Conservation (phyloP, 1,140 invertebrate species). For the Ceratina australensis region DNA sequence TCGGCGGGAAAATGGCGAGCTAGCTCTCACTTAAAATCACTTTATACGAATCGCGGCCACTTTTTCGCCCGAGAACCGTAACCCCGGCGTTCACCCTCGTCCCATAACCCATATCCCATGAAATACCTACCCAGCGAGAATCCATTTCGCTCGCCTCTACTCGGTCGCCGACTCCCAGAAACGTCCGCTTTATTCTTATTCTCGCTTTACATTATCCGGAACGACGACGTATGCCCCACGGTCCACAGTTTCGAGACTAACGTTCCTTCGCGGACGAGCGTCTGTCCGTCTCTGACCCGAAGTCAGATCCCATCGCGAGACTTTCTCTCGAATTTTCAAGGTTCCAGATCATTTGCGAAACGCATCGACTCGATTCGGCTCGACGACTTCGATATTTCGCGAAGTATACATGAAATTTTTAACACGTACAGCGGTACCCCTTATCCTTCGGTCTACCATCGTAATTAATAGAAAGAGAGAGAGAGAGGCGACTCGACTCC, state of each 20-base stretch:
- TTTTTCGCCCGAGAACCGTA: slow-evolving; percentile 52
- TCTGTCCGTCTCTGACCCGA: too few relatives aligned
- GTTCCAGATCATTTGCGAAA: too few relatives aligned
- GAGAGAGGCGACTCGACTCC: background rate
- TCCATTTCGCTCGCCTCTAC: slow-evolving; percentile 52
- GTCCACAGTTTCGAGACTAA: slow-evolving; percentile 48
- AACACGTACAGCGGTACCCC: too few relatives aligned
- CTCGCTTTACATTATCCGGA: slow-evolving; percentile 58
- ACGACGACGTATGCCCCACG: slow-evolving; percentile 52
- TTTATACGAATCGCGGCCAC: slow-evolving; percentile 68
- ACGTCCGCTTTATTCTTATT: slow-evolving; percentile 65
- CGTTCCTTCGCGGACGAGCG: slow-evolving; percentile 33
- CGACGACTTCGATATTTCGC: too few relatives aligned
- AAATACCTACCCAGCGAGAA: slow-evolving; percentile 57
- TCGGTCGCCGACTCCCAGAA: slow-evolving; percentile 60
- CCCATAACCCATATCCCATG: slow-evolving; percentile 58
- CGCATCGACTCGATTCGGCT: too few relatives aligned
- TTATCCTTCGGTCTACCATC: too few relatives aligned
- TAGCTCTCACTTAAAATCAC: slow-evolving; percentile 71
- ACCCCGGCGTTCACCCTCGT: background rate
- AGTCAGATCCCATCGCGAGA: too few relatives aligned
- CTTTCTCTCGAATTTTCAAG: too few relatives aligned
- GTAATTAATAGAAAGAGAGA: background rate
- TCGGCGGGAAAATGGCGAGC: slow-evolving; percentile 44
- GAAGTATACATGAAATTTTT: too few relatives aligned